Conservation (phyloP, 1,140 invertebrate species). For the Reticulitermes speratus region DNA sequence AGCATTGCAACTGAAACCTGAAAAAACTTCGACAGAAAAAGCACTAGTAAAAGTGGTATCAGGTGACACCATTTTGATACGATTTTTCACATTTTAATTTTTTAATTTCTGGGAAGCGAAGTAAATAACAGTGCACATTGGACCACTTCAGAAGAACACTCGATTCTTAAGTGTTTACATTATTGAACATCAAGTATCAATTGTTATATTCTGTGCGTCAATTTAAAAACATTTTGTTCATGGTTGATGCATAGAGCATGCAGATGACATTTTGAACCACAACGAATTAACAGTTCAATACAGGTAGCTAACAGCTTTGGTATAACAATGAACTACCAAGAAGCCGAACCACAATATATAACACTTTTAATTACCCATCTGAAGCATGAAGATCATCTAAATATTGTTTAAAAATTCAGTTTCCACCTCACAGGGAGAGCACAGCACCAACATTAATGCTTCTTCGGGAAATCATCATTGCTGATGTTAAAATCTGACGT, state of each 20-base stretch:
- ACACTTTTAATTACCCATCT: too few relatives aligned
- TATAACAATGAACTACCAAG: too few relatives aligned
- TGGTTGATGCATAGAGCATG: neutral
- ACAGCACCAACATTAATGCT: too few relatives aligned
- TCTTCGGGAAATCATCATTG: too few relatives aligned
- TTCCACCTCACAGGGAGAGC: too few relatives aligned
- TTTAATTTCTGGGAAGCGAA: neutral
- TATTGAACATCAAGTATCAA: neutral
- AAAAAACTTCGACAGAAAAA: neutral
- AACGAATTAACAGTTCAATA: neutral
- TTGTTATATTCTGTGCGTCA: neutral
- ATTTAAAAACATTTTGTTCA: neutral
- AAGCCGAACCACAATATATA: too few relatives aligned
- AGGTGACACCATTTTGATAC: neutral
- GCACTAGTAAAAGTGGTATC: neutral
- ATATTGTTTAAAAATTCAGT: too few relatives aligned
- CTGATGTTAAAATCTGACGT: too few relatives aligned
- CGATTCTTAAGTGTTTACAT: constrained; percentile 13
- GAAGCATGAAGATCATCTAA: too few relatives aligned
- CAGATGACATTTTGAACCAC: neutral
- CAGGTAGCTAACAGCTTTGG: neutral
- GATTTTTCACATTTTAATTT: constrained; percentile 6
- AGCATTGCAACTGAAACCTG: neutral
- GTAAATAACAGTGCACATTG: neutral
- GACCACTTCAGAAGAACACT: neutral